phyloP scores from a whole-genome alignment of 30 jellyfish, hydroid and myxozoan genomes.

The Aurelia sp. region DNA sequence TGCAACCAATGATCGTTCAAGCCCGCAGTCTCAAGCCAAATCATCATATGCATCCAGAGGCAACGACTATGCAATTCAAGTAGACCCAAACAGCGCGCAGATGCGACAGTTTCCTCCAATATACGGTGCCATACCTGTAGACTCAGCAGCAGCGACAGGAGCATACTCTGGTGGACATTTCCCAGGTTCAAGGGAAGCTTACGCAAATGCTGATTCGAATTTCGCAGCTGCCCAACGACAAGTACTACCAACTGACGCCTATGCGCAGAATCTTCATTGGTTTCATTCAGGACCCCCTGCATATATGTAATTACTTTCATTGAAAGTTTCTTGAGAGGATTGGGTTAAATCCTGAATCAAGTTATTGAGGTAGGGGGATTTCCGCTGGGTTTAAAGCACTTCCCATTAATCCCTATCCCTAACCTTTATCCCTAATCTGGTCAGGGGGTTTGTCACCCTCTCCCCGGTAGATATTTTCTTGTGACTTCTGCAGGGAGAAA shows the following conservation, averaged over 20 bases:
- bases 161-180: conserved; percentile 40
- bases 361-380: no score
- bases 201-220: conserved; percentile 37
- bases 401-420: no score
- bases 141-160: conserved; percentile 30
- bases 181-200: conserved; percentile 47
- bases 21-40: conserved; percentile 42
- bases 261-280: conserved; percentile 54
- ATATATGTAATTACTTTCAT: conserved; percentile 19
- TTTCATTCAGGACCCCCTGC: conserved; percentile 74
- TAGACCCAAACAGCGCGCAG: conserved; percentile 31
- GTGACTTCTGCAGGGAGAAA: no score
- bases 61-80: conserved; percentile 15
- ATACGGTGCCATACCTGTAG: conserved; percentile 36
- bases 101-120: conserved; percentile 32
- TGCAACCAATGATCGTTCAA: conserved; percentile 34
- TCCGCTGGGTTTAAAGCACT: no score
- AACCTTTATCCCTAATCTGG: no score
- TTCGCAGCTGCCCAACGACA: conserved; percentile 39
- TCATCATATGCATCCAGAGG: conserved; percentile 34
- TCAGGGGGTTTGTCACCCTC: no score
- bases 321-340: no score
- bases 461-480: no score
- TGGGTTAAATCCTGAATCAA: no score
- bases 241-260: conserved; percentile 45